Percentiles rank a stretch among this genome's conserved stretches.
Conservation (phyloP, 2,113 vertebrate species). For the Nestor notabilis region DNA sequence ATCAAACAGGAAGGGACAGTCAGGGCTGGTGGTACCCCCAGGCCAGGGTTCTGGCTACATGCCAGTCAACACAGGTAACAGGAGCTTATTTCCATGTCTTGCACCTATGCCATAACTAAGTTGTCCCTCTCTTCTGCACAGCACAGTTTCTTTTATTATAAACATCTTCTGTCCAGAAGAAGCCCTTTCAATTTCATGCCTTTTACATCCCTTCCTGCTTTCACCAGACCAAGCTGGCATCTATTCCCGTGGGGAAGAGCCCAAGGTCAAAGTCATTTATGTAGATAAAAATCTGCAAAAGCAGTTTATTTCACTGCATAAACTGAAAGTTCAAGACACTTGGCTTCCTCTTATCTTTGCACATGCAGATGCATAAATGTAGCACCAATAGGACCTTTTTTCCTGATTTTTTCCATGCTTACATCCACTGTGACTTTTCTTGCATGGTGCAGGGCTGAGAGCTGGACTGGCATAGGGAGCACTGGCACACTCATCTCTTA, state of each 20-base stretch:
- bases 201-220: background rate
- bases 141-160: background rate
- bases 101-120: background rate
- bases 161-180: background rate
- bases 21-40: background rate
- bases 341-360: background rate
- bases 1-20: background rate
- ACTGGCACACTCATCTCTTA: rapidly evolving
- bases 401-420: background rate
- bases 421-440: background rate
- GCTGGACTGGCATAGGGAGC: background rate
- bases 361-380: background rate
- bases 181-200: background rate
- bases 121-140: background rate
- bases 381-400: background rate
- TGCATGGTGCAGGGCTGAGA: background rate
- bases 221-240: background rate
- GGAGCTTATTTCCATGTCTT: background rate
- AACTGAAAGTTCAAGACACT: background rate
- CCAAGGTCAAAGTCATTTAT: constrained; percentile 39
- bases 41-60: background rate
- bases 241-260: background rate
- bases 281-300: background rate
- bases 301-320: background rate
- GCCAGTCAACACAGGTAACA: background rate